Evolutionary conservation across 2,113 vertebrate genomes (phyloP).

Genomic region (Ictalurus furcatus): DNA sequence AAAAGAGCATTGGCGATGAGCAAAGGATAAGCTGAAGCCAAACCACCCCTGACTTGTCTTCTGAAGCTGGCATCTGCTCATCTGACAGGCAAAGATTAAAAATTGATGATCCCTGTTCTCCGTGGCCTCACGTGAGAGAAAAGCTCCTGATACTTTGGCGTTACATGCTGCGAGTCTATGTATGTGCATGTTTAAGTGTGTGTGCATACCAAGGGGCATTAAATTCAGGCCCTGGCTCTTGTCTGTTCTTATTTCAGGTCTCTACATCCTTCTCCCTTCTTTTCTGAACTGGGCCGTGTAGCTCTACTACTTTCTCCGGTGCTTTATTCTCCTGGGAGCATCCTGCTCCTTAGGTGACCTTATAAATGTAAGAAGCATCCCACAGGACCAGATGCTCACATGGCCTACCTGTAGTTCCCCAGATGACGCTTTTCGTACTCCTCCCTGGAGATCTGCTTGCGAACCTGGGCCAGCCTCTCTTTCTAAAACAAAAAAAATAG

Average conservation of each 20-base stretch:
- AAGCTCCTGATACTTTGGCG: constrained; percentile 19
- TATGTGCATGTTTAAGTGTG: constrained; percentile 25
- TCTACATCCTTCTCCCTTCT: not conserved
- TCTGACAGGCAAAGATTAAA: constrained; percentile 57
- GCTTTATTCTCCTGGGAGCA: constrained; percentile 53
- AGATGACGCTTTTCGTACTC: constrained; percentile 94
- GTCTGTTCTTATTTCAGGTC: constrained; percentile 23
- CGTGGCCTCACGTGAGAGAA: constrained; percentile 30
- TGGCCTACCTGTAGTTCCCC: constrained; percentile 93
- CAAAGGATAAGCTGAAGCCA: constrained; percentile 46
- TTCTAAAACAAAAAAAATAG: constrained; percentile 77
- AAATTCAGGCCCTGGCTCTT: not conserved
- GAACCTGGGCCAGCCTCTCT: constrained; percentile 92
- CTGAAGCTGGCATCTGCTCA: constrained; percentile 47
- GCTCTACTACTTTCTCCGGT: not conserved
- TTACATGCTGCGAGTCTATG: not conserved
- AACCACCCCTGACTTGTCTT: constrained; percentile 54
- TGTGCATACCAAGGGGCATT: not conserved
- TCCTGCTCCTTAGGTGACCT: constrained; percentile 46
- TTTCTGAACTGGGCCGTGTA: not conserved
- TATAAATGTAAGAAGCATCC: constrained; percentile 51
- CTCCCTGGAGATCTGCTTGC: constrained; percentile 93
- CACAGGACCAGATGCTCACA: constrained; percentile 27
- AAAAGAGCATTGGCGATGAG: constrained; percentile 47
- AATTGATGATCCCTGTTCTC: constrained; percentile 51